Evolutionary conservation across 2,888 invertebrate genomes (phyloP), one percentile per base, ranked within the genome.

Genomic region (Chaetogeoica ovagalla): DNA sequence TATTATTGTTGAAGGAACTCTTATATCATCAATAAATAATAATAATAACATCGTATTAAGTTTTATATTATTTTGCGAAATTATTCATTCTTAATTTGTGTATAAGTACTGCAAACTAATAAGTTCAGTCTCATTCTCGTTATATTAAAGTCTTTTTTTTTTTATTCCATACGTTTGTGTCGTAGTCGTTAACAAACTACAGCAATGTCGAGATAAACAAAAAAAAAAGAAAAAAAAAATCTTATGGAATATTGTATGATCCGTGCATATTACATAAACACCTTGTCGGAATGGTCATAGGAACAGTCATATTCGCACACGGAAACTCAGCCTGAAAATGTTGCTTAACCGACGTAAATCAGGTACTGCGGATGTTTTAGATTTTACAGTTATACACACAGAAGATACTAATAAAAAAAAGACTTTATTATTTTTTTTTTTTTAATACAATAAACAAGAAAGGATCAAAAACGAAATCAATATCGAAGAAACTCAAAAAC

Each of bases 101-200:
- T 59, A 66, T 65, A 57, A n/a, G 21, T 60, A 75, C 43, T 75
- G 75, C 59, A 43, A 76, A 68, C 75, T 68, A 30, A 30, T 30
- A 76, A 76, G 68, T 48, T 76, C 75, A 76, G 75, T 76, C 75
- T 76, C 75, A 68, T 76, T 48, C 75, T 76, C 75, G 21, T 68
- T 76, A 55, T 76, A 76, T 76, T 75, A 66, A 74, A 74, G 75
- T 76, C 66, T 75, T 68, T 68, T 68, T 68, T n/a, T 63, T 66
- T 59, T 76, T 68, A 76, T 76, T 76, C 75, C 68, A 76, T 59
- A 43, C 5, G 21, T 59, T 76, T 75, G 68, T 76, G 59, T 73
- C 19, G 52, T 74, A 74, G 55, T n/a, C n/a, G n/a, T 55, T 65
- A 70, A 70, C 39, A 5, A 30, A 30, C 30, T 71, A 71, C 21